phyloP scores from a whole-genome alignment of 1,140 invertebrate species.

The Andrena cerasifolii region DNA sequence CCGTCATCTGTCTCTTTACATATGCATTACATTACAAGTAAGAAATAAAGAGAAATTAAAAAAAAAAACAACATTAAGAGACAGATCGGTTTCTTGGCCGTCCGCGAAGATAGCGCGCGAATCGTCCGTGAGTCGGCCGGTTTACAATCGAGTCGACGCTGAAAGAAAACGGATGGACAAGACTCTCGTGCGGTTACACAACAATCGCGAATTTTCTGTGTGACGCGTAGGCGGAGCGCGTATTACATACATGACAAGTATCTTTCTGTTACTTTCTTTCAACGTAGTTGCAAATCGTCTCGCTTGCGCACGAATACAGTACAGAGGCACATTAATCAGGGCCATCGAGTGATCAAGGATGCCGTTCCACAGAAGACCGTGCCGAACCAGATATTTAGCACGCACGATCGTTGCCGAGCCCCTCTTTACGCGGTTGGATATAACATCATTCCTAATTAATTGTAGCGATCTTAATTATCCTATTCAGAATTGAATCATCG shows the following conservation, averaged over 20 bases:
- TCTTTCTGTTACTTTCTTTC: conserved; percentile 41
- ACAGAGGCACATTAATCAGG: conserved; percentile 21
- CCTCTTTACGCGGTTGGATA: conserved; percentile 1
- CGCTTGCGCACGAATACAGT: conserved; percentile 45
- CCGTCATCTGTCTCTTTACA: background rate
- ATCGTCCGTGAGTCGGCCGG: conserved; percentile 33
- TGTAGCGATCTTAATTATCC: conserved; percentile 28
- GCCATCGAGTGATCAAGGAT: conserved; percentile 33
- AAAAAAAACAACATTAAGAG: background rate
- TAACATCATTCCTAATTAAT: conserved; percentile 21
- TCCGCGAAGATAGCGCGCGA: conserved; percentile 21
- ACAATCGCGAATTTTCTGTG: conserved; percentile 33
- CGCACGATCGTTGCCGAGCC: background rate
- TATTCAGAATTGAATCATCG: conserved; percentile 16
- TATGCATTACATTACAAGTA: background rate
- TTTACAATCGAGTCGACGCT: conserved; percentile 40
- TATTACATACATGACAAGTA: conserved; percentile 39
- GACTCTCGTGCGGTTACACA: conserved; percentile 57
- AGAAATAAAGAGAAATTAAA: background rate
- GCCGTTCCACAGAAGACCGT: conserved; percentile 19
- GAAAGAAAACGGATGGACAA: conserved; percentile 36
- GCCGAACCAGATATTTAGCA: conserved; percentile 1
- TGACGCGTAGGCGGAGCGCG: conserved; percentile 35
- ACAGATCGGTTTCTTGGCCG: conserved; percentile 54
- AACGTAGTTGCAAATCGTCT: conserved; percentile 40